Evolutionary conservation across 2,888 invertebrate species (phyloP).

Genomic region (Lampropteryx suffumata): DNA sequence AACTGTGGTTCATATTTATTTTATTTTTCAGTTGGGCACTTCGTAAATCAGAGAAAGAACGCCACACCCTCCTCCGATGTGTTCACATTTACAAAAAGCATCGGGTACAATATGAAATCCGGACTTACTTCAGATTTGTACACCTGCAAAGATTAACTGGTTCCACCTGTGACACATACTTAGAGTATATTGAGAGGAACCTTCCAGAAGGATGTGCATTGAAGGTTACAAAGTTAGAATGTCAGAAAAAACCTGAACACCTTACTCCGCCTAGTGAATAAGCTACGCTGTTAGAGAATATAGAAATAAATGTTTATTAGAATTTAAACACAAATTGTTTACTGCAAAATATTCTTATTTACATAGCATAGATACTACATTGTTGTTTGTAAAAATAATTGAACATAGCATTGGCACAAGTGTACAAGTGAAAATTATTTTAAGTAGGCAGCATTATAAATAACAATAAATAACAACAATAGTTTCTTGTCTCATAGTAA

Average conservation of each 20-base stretch:
- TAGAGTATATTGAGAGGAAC: constrained; percentile 98
- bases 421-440: too few species aligned
- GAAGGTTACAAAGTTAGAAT: constrained; percentile 91
- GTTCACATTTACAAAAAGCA: constrained; percentile 97
- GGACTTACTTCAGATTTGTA: constrained; percentile 95
- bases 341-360: neutral
- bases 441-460: too few species aligned
- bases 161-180: constrained; percentile 96
- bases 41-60: constrained; percentile 87
- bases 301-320: constrained; percentile 45
- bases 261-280: constrained; percentile 66
- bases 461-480: too few species aligned
- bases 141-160: constrained; percentile 94
- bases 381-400: neutral
- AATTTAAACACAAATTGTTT: constrained; percentile 2
- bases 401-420: constrained; percentile 56
- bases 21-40: constrained; percentile 85
- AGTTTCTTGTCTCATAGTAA: too few species aligned
- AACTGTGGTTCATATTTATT: too few species aligned
- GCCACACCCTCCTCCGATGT: constrained; percentile 92
- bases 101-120: constrained; percentile 96
- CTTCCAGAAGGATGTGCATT: constrained; percentile 98
- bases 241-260: constrained; percentile 81
- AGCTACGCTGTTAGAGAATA: constrained; percentile 19
- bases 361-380: neutral